Percentiles rank a stretch among this genome's conserved stretches.
Evolutionary conservation across 2,113 vertebrate genomes (phyloP).

Genomic region (Setophaga petechia): DNA sequence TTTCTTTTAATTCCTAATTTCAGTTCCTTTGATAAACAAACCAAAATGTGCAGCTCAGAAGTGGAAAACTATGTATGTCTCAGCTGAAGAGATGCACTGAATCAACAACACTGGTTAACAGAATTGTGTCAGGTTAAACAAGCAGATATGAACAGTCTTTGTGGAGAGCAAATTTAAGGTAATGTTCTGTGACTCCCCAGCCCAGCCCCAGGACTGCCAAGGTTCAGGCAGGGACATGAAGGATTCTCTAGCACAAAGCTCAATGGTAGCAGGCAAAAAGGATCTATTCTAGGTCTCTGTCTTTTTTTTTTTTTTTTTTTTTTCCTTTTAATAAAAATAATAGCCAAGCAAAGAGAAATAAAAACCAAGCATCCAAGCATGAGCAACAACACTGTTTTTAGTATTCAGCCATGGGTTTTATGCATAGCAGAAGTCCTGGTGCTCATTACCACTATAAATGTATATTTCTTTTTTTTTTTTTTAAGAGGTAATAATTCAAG

Average conservation of each 20-base stretch:
- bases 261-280: neutral
- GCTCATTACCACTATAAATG: neutral
- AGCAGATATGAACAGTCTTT: neutral
- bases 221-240: neutral
- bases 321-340: neutral
- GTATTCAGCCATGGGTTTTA: neutral
- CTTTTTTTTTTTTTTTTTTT: neutral
- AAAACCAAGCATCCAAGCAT: fast-evolving
- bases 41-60: neutral
- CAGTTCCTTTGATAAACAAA: conserved; percentile 4
- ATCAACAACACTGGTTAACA: neutral
- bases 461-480: neutral
- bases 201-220: neutral
- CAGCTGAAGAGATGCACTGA: neutral
- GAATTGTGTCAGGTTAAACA: neutral
- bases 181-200: neutral
- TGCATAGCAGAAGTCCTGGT: neutral
- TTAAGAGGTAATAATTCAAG: conserved; percentile 31
- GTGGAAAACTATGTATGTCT: fast-evolving
- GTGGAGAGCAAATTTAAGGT: neutral
- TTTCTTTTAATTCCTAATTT: neutral
- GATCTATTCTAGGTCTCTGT: neutral
- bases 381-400: neutral
- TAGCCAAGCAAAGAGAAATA: neutral
- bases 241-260: neutral